Evolutionary conservation across 1,140 invertebrate genomes (phyloP), one percentile per base, ranked within the genome.

Genomic region (Pentalonia nigronervosa): DNA sequence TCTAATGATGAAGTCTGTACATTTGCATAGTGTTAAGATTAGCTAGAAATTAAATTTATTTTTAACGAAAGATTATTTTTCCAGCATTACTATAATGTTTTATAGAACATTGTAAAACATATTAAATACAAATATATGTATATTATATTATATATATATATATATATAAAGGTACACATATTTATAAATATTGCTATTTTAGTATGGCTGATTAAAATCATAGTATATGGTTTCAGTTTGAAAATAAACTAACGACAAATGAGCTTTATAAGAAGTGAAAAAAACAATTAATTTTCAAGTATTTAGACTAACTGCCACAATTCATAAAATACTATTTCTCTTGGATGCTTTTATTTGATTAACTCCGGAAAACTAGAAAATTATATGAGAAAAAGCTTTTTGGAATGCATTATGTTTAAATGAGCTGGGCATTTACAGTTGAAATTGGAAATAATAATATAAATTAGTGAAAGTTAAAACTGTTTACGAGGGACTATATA

Each of bases 171-270:
- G 21, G 50, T 53, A 53, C 50, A 53, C 14, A 34, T 1, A 76
- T 76, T 76, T 76, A 76, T n/a, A 76, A 76, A n/a, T n/a, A n/a
- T n/a, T 76, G n/a, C n/a, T 76, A 76, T 76, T 76, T 67, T 60
- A n/a, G 25, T 90, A 53, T 41, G 23, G 0, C 11, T n/a, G 11
- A 60, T 53, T 36, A 17, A 90, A 90, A 90, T 2, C 36, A 30
- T 56, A 36, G 89, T 67, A 90, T 90, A 90, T 90, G 56, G 25
- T 67, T 67, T 67, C 89, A 36, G 45, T 45, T 90, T 67, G 2
- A 25, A 41, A 67, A 67, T 67, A 56, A 60, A n/a, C 30, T 89
- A 60, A 89, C 56, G 50, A 90, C 34, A 36, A 56, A 56, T 17
- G 36, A 41, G 6, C 50, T 7, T 21, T 56, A 36, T 7, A 50